phyloP scores from a whole-genome alignment of 1,140 invertebrate genomes.

The Hyposmocoma kahamanoa region DNA sequence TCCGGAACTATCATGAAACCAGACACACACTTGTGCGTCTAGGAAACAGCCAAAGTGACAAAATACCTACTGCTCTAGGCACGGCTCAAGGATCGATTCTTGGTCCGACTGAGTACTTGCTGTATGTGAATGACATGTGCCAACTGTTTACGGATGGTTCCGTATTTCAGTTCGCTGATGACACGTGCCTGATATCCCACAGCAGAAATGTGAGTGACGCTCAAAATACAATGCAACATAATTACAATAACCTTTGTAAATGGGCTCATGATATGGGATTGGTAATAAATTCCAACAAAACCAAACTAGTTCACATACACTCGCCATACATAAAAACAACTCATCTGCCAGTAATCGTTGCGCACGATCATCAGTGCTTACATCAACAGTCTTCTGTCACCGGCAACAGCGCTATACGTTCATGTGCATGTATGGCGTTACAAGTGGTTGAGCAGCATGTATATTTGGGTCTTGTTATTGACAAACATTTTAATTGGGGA shows the following conservation, averaged over 20 bases:
- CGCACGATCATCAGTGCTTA: no score
- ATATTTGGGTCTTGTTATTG: no score
- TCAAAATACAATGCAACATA: constrained; percentile 11
- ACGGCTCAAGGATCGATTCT: constrained; percentile 24
- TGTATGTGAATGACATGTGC: constrained; percentile 24
- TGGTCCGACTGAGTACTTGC: constrained; percentile 16
- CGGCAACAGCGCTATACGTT: no score
- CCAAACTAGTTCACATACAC: constrained; percentile 19
- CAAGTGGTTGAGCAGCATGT: no score
- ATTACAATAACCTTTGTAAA: constrained; percentile 12
- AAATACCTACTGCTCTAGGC: constrained; percentile 6
- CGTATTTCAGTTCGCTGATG: constrained; percentile 31
- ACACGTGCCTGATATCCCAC: constrained; percentile 20
- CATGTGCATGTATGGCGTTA: no score
- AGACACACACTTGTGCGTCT: constrained; percentile 13
- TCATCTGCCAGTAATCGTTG: no score
- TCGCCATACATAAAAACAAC: no score
- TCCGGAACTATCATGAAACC: constrained; percentile 17
- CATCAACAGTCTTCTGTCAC: no score
- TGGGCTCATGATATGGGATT: constrained; percentile 19
- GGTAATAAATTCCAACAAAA: constrained; percentile 15
- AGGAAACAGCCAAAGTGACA: constrained; percentile 8
- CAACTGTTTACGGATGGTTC: constrained; percentile 8
- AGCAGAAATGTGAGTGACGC: constrained; percentile 4
- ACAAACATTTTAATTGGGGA: no score